Conservation (phyloP, 2,797 vertebrate genomes). For the Macropus fuliginosus region DNA sequence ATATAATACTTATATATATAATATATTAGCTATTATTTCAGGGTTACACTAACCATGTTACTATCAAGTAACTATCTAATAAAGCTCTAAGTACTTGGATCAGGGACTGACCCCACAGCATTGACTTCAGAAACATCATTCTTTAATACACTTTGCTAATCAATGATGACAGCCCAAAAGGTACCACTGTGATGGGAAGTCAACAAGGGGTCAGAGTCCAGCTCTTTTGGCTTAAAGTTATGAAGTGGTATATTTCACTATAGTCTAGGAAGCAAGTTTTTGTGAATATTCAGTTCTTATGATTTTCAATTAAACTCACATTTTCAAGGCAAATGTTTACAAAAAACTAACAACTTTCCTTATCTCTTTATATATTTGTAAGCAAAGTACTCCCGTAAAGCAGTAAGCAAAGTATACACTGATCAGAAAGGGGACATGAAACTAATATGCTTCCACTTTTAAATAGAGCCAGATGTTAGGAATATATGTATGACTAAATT, state of each 20-base stretch:
- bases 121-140: too few species aligned
- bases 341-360: slow-evolving; percentile 47
- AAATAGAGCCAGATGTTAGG: slow-evolving; percentile 64
- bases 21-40: neutral
- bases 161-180: neutral
- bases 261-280: slow-evolving; percentile 9
- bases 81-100: too few species aligned
- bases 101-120: too few species aligned
- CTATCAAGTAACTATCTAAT: too few species aligned
- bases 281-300: slow-evolving; percentile 16
- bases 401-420: slow-evolving; percentile 15
- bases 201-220: neutral
- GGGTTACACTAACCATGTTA: too few species aligned
- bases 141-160: too few species aligned
- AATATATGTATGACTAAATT: slow-evolving; percentile 60
- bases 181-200: neutral
- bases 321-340: slow-evolving; percentile 53
- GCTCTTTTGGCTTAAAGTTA: neutral
- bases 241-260: neutral
- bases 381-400: slow-evolving; percentile 20
- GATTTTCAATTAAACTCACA: slow-evolving; percentile 43
- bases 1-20: too few species aligned
- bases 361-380: slow-evolving; percentile 42
- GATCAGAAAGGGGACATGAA: slow-evolving; percentile 32
- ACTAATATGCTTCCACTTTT: slow-evolving; percentile 60